phyloP scores from a whole-genome alignment of 2,797 vertebrate genomes.

The Tamandua tetradactyla region DNA sequence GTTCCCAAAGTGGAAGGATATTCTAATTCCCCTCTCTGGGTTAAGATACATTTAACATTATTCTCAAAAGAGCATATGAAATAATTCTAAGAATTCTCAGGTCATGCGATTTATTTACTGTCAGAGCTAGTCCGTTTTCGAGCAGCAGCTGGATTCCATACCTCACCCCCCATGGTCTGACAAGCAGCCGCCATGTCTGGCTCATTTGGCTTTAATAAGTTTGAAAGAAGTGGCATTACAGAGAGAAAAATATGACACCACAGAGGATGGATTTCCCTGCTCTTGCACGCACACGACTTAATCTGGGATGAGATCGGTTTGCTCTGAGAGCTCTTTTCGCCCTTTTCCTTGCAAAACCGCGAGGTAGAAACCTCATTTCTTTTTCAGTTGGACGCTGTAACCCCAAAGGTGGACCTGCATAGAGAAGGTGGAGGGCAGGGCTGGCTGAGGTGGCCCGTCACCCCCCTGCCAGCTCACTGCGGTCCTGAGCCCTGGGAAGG shows the following conservation, averaged over 20 bases:
- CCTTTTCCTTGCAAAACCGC: background rate
- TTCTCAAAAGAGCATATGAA: background rate
- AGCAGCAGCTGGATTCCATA: background rate
- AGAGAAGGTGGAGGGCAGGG: background rate
- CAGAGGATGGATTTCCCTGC: background rate
- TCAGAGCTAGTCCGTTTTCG: background rate
- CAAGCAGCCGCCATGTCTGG: background rate
- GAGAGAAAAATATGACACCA: background rate
- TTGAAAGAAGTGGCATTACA: constrained; percentile 57
- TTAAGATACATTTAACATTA: background rate
- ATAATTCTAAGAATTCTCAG: background rate
- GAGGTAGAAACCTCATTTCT: background rate
- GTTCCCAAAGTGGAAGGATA: background rate
- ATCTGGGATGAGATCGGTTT: background rate
- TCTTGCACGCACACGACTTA: background rate
- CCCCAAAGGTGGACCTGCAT: background rate
- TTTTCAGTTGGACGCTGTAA: background rate
- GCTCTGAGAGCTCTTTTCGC: background rate
- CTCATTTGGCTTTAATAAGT: constrained; percentile 32
- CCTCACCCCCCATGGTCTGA: background rate
- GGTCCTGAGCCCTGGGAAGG: background rate
- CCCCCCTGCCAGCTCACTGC: background rate
- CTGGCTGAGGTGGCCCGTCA: fast-evolving
- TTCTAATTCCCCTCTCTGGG: background rate
- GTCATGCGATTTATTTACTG: background rate